Percentiles rank a stretch among this genome's conserved stretches.
phyloP scores from a whole-genome alignment of 2,797 vertebrate species.

The Pseudomugil tenellus region DNA sequence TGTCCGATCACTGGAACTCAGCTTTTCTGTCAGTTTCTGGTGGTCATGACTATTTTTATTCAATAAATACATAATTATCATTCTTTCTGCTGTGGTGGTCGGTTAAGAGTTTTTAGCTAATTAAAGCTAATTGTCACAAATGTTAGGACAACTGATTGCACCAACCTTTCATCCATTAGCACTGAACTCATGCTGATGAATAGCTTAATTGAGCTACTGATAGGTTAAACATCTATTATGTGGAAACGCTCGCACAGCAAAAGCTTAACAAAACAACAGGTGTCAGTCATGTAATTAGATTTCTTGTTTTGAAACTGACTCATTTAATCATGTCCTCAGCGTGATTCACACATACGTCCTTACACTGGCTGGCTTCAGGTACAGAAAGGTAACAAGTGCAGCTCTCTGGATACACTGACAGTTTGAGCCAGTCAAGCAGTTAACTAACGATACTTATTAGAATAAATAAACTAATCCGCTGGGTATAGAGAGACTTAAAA shows the following conservation, averaged over 20 bases:
- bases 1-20: constrained; percentile 89
- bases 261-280: constrained; percentile 28
- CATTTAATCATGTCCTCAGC: constrained; percentile 71
- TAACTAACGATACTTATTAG: constrained; percentile 53
- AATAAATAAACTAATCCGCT: constrained; percentile 57
- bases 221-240: constrained; percentile 58
- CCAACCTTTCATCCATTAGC: constrained; percentile 59
- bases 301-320: constrained; percentile 63
- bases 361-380: constrained; percentile 64
- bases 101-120: constrained; percentile 35
- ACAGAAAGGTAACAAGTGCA: constrained; percentile 43
- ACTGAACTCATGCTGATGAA: constrained; percentile 45
- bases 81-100: constrained; percentile 22
- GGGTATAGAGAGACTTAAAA: constrained; percentile 50
- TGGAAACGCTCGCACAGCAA: constrained; percentile 38
- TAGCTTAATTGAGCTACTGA: constrained; percentile 55
- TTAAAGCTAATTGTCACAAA: constrained; percentile 53
- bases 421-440: constrained; percentile 49
- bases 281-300: constrained; percentile 68
- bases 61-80: constrained; percentile 8
- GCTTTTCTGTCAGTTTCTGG: constrained; percentile 98
- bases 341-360: constrained; percentile 60
- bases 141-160: constrained; percentile 40
- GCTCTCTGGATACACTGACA: constrained; percentile 56
- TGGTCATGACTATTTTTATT: constrained; percentile 85